Evolutionary conservation across 2,797 vertebrate species (phyloP), one percentile per base, ranked within the genome.

Genomic region (Thaleichthys pacificus): DNA sequence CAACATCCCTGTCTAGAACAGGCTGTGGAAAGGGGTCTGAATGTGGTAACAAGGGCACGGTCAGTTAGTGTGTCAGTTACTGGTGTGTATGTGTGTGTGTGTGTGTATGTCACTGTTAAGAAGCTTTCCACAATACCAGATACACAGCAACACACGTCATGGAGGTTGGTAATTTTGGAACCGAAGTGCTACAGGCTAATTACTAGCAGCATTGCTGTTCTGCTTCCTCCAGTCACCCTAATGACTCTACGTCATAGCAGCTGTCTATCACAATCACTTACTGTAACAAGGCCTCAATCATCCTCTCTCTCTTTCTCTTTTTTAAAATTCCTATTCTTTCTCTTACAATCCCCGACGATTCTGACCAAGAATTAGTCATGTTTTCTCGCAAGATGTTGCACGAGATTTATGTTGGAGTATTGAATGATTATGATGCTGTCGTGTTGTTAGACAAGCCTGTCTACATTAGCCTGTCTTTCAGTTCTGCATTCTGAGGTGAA

Each of bases 391-490:
- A 5, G 32, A 35, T 35, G 32, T 35, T 35, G 6, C 32, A 35
- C 32, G 5, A 35, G 32, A 35, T 35, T 7, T 35, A 5, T 6
- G 32, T 35, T 3, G 32, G 6, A 5, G 32, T 35, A 7, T 35
- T 35, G 32, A 35, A 35, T 35, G 32, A 35, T 35, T 35, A 7
- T 35, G 2, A 35, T 69, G 78, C 84, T 87, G 26, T 28, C 26
- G 3, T 28, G 82, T 89, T 90, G 85, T 90, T 89, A 85, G 80
- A 84, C 70, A 84, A 22, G 86, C 79, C 85, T 81, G 75, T 82
- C 77, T 82, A 84, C 84, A 88, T 89, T 84, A 68, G 79, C 69
- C 85, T 89, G 82, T 88, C 91, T 88, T 90, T 84, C 81, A 84
- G 82, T 81, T 80, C 79, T 71, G 80, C 86, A 84, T 82, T 84